phyloP scores from a whole-genome alignment of 2,797 vertebrate genomes.

The Xenentodon cancila region DNA sequence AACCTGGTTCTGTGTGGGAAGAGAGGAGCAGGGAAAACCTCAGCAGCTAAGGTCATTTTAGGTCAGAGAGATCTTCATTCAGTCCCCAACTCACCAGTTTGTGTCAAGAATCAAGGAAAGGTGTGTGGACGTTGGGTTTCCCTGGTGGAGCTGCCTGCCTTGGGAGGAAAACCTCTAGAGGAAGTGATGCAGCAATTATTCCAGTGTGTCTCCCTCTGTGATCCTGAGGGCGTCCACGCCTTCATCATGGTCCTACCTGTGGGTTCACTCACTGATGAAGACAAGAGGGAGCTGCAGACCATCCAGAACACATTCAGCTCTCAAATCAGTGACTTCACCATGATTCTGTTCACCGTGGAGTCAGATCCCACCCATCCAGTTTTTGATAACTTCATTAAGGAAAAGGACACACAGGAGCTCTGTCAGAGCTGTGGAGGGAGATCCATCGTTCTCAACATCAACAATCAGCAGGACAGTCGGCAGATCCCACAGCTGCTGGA shows the following conservation, averaged over 20 bases:
- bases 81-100: not conserved
- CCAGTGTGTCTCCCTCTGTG: conserved; percentile 10
- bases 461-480: not conserved
- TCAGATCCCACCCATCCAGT: conserved; percentile 4
- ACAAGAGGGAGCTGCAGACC: no score
- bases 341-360: no score
- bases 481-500: conserved; percentile 13
- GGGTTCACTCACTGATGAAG: no score
- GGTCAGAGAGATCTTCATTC: no score
- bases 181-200: conserved; percentile 6
- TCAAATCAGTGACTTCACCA: no score
- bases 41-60: no score
- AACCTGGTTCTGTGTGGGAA: no score
- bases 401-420: conserved; percentile 4
- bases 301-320: no score
- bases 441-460: conserved; percentile 13
- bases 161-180: not conserved
- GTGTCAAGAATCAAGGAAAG: conserved; percentile 1
- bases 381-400: not conserved
- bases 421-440: conserved; percentile 26
- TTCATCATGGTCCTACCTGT: no score
- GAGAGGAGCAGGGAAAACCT: no score
- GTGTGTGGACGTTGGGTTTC: conserved; percentile 10
- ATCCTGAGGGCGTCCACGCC: no score
- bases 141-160: conserved; percentile 12